These are phyloP conservation scores for Phycodurus eques DNA, from an alignment of 2,113 vertebrate genomes.

Conservation along the genomic window DNA sequence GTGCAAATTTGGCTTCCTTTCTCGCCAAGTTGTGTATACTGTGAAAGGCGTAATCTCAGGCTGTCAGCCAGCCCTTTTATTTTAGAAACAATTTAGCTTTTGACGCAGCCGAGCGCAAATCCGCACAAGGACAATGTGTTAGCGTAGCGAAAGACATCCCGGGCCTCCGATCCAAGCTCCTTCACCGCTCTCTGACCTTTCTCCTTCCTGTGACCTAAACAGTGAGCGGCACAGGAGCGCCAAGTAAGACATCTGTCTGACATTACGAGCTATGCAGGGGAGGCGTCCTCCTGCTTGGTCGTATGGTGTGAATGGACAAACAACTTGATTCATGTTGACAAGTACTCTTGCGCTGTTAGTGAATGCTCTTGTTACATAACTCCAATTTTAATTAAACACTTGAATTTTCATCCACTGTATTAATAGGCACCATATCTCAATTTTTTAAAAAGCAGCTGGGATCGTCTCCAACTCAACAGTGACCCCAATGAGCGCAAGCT, in stretches of 20 bases:
- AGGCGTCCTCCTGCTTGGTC: slow-evolving; percentile 31
- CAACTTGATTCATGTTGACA: slow-evolving; percentile 21
- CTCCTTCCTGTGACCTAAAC: slow-evolving; percentile 36
- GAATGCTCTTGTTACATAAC: slow-evolving; percentile 15
- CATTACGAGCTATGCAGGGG: slow-evolving; percentile 24
- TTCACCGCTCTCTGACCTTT: slow-evolving; percentile 47
- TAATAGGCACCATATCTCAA: too few relatives aligned
- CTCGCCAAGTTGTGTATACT: slow-evolving; percentile 12
- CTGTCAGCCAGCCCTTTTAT: slow-evolving; percentile 24
- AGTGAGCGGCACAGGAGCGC: slow-evolving; percentile 4
- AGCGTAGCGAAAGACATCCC: slow-evolving; percentile 3
- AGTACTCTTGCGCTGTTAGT: slow-evolving; percentile 15
- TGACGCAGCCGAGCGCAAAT: slow-evolving; percentile 10
- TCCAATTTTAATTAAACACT: not conserved
- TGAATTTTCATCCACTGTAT: not conserved
- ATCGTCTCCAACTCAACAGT: not conserved
- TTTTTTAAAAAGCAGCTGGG: not conserved
- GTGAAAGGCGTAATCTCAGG: slow-evolving; percentile 34
- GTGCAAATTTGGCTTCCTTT: slow-evolving; percentile 43
- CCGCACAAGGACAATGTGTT: slow-evolving; percentile 18
- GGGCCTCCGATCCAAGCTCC: slow-evolving; percentile 23
- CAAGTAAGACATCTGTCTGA: slow-evolving; percentile 32
- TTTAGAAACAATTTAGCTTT: slow-evolving; percentile 25
- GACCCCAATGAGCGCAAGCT: not conserved
- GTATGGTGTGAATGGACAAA: slow-evolving; percentile 34